Percentiles rank a stretch among this genome's conserved stretches.
These are phyloP conservation scores for Spisula subtruncata DNA, from an alignment of 2,888 invertebrate genomes.

Conservation along the genomic window DNA sequence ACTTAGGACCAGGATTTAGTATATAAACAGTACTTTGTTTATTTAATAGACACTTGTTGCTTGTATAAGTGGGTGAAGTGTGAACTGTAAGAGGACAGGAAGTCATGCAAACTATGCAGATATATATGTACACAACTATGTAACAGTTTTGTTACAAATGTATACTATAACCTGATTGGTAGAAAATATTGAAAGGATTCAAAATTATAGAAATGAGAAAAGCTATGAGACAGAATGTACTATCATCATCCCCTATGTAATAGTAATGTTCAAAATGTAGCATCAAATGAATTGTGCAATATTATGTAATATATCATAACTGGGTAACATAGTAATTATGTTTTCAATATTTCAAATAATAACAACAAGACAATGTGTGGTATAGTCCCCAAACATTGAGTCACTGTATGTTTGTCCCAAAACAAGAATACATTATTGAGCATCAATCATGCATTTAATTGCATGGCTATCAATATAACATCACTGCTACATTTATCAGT, in stretches of 20 bases:
- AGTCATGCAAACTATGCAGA: conserved; percentile 24
- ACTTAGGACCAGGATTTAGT: background rate
- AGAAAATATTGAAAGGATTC: too few species aligned
- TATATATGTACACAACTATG: background rate
- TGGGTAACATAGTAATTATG: too few species aligned
- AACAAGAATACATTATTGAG: background rate
- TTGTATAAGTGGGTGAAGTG: background rate
- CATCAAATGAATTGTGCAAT: too few species aligned
- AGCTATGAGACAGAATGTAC: too few species aligned
- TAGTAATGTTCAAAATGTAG: too few species aligned
- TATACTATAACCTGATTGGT: too few species aligned
- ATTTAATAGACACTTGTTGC: conserved; percentile 22
- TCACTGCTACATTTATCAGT: background rate
- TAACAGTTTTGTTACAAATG: background rate
- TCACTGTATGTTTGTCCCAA: too few species aligned
- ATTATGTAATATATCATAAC: too few species aligned
- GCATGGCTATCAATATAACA: background rate
- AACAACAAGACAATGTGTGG: background rate
- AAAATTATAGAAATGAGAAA: too few species aligned
- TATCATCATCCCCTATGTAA: too few species aligned
- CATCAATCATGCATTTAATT: background rate
- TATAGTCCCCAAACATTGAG: too few species aligned
- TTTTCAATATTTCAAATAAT: too few species aligned
- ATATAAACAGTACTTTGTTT: conserved; percentile 11
- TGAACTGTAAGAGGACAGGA: conserved; percentile 30